phyloP scores from a whole-genome alignment of 2,113 vertebrate species.

The Platysternon megacephalum region DNA sequence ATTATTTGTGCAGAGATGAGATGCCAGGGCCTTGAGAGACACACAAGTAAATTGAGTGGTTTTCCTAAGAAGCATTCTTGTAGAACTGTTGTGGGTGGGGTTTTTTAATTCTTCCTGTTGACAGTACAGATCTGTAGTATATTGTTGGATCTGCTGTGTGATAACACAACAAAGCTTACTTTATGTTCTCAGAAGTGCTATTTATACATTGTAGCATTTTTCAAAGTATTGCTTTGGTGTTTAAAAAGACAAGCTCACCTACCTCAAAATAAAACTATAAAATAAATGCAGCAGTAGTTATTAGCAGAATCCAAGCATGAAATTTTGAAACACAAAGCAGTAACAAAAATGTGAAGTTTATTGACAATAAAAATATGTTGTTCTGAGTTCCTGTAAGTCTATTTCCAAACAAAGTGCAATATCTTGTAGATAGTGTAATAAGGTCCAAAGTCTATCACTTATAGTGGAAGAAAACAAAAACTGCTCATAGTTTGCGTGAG shows the following conservation, averaged over 20 bases:
- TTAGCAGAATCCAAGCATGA: not conserved
- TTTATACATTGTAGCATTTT: conserved; percentile 61
- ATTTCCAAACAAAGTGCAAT: not conserved
- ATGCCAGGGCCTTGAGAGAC: conserved; percentile 70
- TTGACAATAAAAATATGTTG: not conserved
- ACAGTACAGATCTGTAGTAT: conserved; percentile 68
- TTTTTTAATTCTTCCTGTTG: conserved; percentile 59
- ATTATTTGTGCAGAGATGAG: conserved; percentile 66
- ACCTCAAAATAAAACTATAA: not conserved
- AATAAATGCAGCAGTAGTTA: not conserved
- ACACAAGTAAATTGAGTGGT: conserved; percentile 67
- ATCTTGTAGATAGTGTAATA: not conserved
- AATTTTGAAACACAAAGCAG: not conserved
- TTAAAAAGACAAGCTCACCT: conserved; percentile 9
- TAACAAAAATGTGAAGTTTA: not conserved
- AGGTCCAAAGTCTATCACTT: not conserved
- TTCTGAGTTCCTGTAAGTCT: not conserved
- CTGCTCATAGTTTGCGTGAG: not conserved
- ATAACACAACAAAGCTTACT: conserved; percentile 69
- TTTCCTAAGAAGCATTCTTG: conserved; percentile 69
- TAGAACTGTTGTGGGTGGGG: conserved; percentile 62
- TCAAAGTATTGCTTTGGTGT: conserved; percentile 44
- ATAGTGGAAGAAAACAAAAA: not conserved
- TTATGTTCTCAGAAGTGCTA: conserved; percentile 55
- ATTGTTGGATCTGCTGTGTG: conserved; percentile 66